phyloP scores from a whole-genome alignment of 1,140 invertebrate species.

The Lysiphlebus fabarum region DNA sequence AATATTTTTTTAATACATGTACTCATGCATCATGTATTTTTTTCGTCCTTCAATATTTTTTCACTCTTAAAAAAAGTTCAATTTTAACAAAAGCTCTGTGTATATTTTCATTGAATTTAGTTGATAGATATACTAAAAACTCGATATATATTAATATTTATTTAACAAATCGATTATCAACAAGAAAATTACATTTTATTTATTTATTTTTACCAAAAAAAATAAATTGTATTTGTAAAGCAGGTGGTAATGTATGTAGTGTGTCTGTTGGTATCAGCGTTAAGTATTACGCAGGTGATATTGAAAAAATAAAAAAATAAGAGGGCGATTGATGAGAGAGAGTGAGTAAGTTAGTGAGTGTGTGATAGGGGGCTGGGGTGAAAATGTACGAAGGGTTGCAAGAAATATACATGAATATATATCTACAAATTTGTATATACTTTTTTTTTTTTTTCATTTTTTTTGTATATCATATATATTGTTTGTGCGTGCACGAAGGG shows the following conservation, averaged over 20 bases:
- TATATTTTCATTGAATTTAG: too few species aligned
- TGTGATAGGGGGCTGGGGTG: not conserved
- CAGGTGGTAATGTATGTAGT: not conserved
- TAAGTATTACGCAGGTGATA: conserved; percentile 25
- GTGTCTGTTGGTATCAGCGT: not conserved
- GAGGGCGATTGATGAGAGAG: not conserved
- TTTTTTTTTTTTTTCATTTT: conserved; percentile 1
- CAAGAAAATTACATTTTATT: too few species aligned
- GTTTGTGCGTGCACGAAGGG: conserved; percentile 36
- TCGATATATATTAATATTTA: too few species aligned
- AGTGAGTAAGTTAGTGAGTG: conserved; percentile 13
- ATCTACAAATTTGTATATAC: not conserved
- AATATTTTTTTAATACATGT: conserved; percentile 12
- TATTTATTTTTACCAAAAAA: too few species aligned
- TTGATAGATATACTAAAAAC: too few species aligned
- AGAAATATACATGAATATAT: conserved; percentile 4
- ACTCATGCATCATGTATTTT: not conserved
- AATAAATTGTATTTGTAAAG: too few species aligned
- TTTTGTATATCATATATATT: conserved; percentile 5
- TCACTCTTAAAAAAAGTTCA: not conserved
- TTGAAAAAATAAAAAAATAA: not conserved
- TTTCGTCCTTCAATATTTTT: conserved; percentile 9
- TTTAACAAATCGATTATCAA: too few species aligned
- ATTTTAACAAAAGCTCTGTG: too few species aligned
- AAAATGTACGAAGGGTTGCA: conserved; percentile 18